Evolutionary conservation across 2,888 invertebrate species (phyloP).

Genomic region (Myathropa florea): DNA sequence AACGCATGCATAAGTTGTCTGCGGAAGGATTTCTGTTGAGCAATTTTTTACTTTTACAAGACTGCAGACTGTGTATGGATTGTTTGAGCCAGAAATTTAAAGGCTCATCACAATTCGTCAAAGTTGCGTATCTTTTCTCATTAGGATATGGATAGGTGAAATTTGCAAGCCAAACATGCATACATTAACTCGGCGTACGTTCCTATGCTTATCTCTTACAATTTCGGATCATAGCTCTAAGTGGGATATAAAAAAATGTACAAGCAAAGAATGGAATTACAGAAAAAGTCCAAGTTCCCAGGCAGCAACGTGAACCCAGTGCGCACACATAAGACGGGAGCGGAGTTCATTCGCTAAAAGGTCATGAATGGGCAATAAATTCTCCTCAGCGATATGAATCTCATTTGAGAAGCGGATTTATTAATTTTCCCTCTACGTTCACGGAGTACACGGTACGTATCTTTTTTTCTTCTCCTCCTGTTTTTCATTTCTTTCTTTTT

Average conservation of each 20-base stretch:
- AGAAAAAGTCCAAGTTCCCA: background rate
- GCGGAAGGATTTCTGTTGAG: background rate
- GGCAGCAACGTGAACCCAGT: background rate
- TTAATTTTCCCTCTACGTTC: constrained; percentile 57
- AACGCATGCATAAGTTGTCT: no score
- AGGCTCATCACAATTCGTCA: background rate
- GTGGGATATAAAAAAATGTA: background rate
- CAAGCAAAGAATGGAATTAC: background rate
- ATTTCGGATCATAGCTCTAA: background rate
- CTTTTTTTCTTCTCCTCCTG: background rate
- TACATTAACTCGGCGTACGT: background rate
- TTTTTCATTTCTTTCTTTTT: constrained; percentile 6
- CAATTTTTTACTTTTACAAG: background rate
- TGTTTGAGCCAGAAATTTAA: background rate
- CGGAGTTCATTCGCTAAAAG: constrained; percentile 56
- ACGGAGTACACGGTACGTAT: constrained; percentile 26
- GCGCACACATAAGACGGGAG: constrained; percentile 4
- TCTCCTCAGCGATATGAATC: constrained; percentile 63
- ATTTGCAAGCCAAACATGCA: background rate
- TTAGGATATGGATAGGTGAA: background rate
- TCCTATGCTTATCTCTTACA: background rate
- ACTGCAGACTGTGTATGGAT: no score
- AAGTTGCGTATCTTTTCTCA: background rate
- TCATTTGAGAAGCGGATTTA: constrained; percentile 65
- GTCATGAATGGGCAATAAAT: constrained; percentile 68